These are phyloP conservation scores for Caenorhabditis angaria DNA, from an alignment of 2,888 invertebrate genomes.

Conservation along the genomic window DNA sequence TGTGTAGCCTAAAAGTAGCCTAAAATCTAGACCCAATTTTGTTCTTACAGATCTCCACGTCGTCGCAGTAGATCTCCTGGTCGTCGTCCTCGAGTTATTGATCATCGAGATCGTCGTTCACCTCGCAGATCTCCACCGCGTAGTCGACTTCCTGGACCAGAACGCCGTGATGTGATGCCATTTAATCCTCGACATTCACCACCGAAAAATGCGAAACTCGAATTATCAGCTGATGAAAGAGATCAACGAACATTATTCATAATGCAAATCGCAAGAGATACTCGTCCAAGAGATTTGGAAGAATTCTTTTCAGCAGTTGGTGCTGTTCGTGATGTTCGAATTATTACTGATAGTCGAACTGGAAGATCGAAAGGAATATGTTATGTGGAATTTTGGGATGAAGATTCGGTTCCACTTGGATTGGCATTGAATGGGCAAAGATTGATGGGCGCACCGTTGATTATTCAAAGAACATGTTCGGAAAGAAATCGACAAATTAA, in stretches of 20 bases:
- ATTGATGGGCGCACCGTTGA: slow-evolving; percentile 87
- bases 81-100: slow-evolving; percentile 33
- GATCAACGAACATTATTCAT: slow-evolving; percentile 98
- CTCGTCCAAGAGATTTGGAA: slow-evolving; percentile 74
- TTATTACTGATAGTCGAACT: slow-evolving; percentile 98
- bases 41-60: slow-evolving; percentile 38
- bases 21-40: not conserved
- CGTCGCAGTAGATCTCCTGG: slow-evolving; percentile 50
- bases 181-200: slow-evolving; percentile 70
- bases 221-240: slow-evolving; percentile 90
- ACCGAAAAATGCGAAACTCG: slow-evolving; percentile 62
- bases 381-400: slow-evolving; percentile 98
- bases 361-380: slow-evolving; percentile 98
- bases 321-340: slow-evolving; percentile 91
- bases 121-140: slow-evolving; percentile 44
- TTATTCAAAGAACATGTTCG: slow-evolving; percentile 96
- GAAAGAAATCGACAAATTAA: slow-evolving; percentile 77
- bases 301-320: slow-evolving; percentile 99
- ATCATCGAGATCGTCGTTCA: slow-evolving; percentile 41
- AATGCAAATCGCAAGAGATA: slow-evolving; percentile 79
- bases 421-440: slow-evolving; percentile 94
- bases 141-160: slow-evolving; percentile 81
- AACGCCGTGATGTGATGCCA: slow-evolving; percentile 72
- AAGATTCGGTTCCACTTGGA: slow-evolving; percentile 81
- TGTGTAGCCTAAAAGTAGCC: no score